Evolutionary conservation across 2,888 invertebrate genomes (phyloP).

Genomic region (Aplocera efformata): DNA sequence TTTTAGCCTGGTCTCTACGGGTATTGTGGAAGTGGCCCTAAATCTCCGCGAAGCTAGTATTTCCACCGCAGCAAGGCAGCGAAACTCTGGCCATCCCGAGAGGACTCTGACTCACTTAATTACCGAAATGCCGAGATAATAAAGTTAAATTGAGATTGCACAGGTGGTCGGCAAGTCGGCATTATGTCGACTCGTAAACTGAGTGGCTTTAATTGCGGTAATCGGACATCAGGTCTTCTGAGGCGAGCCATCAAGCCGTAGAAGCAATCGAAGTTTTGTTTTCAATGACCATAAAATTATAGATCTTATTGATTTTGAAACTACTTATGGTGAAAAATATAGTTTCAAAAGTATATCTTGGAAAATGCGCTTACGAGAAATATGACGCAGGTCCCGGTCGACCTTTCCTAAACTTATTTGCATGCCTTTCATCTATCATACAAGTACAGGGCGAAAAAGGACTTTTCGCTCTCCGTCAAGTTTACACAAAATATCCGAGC

Average conservation of each 20-base stretch:
- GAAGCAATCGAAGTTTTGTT: too few species aligned
- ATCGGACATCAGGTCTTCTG: constrained; percentile 18
- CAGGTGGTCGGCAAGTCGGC: constrained; percentile 50
- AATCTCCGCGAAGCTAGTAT: constrained; percentile 21
- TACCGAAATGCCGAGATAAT: constrained; percentile 58
- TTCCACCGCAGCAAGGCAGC: constrained; percentile 18
- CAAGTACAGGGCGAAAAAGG: too few species aligned
- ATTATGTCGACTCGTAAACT: constrained; percentile 39
- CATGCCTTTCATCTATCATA: too few species aligned
- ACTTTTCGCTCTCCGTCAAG: too few species aligned
- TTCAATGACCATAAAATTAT: too few species aligned
- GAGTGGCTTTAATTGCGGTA: constrained; percentile 41
- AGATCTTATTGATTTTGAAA: too few species aligned
- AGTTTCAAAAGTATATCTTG: too few species aligned
- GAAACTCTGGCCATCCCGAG: constrained; percentile 32
- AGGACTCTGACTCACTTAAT: constrained; percentile 52
- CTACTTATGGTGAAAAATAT: too few species aligned
- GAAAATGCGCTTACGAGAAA: too few species aligned
- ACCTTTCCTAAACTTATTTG: too few species aligned
- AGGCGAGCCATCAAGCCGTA: not conserved
- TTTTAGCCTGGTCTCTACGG: constrained; percentile 23
- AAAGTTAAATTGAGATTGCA: constrained; percentile 64
- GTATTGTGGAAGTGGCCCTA: constrained; percentile 22
- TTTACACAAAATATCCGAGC: too few species aligned
- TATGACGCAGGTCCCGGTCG: too few species aligned